Evolutionary conservation across 2,113 vertebrate genomes (phyloP).

Genomic region (Trematocara zebra): DNA sequence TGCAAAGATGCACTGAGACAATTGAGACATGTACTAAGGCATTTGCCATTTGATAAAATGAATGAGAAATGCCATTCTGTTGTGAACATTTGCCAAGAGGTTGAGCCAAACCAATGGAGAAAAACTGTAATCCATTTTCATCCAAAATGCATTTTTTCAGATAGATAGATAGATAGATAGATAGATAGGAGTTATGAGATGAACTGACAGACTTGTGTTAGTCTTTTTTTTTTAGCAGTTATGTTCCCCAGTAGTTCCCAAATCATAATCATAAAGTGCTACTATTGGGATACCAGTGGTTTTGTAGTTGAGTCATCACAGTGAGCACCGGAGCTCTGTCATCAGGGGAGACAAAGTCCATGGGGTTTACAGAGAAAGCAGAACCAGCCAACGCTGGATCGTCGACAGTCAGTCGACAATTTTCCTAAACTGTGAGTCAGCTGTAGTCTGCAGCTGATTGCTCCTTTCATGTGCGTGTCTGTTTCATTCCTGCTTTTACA

Average conservation of each 20-base stretch:
- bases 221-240: neutral
- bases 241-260: neutral
- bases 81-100: too few species aligned
- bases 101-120: too few species aligned
- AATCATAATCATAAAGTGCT: neutral
- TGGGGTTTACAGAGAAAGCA: neutral
- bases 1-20: too few species aligned
- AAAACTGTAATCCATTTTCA: neutral
- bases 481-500: neutral
- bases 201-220: neutral
- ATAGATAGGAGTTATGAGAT: neutral
- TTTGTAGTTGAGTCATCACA: neutral
- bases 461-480: neutral
- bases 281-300: neutral
- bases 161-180: neutral
- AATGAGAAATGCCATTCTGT: too few species aligned
- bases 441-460: conserved; percentile 19
- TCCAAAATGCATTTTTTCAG: too few species aligned
- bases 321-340: neutral
- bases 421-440: neutral
- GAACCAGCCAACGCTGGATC: neutral
- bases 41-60: too few species aligned
- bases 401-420: neutral
- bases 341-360: neutral
- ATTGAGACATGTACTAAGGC: too few species aligned